Conservation (phyloP, 2,888 invertebrate genomes). For the Oxytorus armatus region DNA sequence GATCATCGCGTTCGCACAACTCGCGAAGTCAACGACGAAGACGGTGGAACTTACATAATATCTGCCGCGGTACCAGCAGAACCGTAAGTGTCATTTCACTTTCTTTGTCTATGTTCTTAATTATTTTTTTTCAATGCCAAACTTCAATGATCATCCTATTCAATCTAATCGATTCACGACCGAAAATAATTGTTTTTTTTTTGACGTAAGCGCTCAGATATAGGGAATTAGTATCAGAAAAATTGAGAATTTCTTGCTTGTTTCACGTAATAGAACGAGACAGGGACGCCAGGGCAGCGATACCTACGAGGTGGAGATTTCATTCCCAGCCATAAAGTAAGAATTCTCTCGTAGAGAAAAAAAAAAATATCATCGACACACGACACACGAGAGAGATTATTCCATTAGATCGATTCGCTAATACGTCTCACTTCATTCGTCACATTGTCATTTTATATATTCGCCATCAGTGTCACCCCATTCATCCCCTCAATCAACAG, state of each 20-base stretch:
- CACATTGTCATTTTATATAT: slow-evolving; percentile 63
- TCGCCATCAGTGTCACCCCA: slow-evolving; percentile 61
- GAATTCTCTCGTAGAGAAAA: slow-evolving; percentile 75
- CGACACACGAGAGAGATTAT: slow-evolving; percentile 58
- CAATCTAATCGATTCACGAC: slow-evolving; percentile 23
- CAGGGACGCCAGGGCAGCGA: slow-evolving; percentile 95
- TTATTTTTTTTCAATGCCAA: background rate
- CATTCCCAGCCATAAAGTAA: slow-evolving; percentile 97
- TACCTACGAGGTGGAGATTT: slow-evolving; percentile 95
- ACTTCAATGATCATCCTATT: slow-evolving; percentile 18
- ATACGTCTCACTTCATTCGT: slow-evolving; percentile 60
- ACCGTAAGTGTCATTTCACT: slow-evolving; percentile 89
- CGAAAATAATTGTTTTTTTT: slow-evolving; percentile 34
- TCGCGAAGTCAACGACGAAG: slow-evolving; percentile 86
- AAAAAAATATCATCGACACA: slow-evolving; percentile 51
- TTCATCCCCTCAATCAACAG: slow-evolving; percentile 38
- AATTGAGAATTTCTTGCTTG: slow-evolving; percentile 73
- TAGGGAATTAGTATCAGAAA: slow-evolving; percentile 45
- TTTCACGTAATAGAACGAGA: slow-evolving; percentile 90
- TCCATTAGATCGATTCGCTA: slow-evolving; percentile 45
- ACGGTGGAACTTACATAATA: slow-evolving; percentile 93
- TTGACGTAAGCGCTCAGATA: slow-evolving; percentile 20
- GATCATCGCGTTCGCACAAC: slow-evolving; percentile 89
- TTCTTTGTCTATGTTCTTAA: background rate
- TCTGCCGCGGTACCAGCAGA: slow-evolving; percentile 93